phyloP scores from a whole-genome alignment of 2,888 invertebrate genomes.

The Lordiphosa fenestrarum region DNA sequence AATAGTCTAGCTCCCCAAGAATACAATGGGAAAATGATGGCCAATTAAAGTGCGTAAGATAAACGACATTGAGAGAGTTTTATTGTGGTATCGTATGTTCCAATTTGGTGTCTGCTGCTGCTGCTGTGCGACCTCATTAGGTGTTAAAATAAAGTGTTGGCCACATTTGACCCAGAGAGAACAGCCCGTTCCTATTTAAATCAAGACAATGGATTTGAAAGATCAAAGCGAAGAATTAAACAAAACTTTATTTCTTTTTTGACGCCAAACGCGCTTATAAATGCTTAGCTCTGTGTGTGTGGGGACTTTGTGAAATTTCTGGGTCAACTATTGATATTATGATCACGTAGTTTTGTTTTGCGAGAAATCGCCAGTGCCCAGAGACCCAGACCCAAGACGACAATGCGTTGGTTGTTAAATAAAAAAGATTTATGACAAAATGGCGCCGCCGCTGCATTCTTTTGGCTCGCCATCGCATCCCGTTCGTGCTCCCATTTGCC shows the following conservation, averaged over 20 bases:
- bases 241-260: slow-evolving; percentile 29
- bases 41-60: slow-evolving; percentile 55
- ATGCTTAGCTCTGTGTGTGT: slow-evolving; percentile 10
- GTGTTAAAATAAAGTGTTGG: background rate
- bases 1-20: slow-evolving; percentile 31
- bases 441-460: slow-evolving; percentile 56
- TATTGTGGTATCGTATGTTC: slow-evolving; percentile 21
- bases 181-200: background rate
- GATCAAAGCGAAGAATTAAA: slow-evolving; percentile 17
- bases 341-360: slow-evolving; percentile 63
- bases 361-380: slow-evolving; percentile 61
- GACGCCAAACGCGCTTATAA: slow-evolving; percentile 21
- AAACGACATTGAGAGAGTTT: slow-evolving; percentile 31
- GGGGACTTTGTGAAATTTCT: slow-evolving; percentile 41
- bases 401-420: slow-evolving; percentile 18
- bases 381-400: slow-evolving; percentile 7
- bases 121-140: slow-evolving; percentile 7
- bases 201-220: slow-evolving; percentile 20
- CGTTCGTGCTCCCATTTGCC: slow-evolving; percentile 67
- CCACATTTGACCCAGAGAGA: background rate
- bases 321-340: slow-evolving; percentile 75
- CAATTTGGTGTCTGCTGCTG: slow-evolving; percentile 22
- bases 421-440: slow-evolving; percentile 61
- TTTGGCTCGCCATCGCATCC: slow-evolving; percentile 40
- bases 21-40: slow-evolving; percentile 65